Conservation (phyloP, 2,113 vertebrate species). For the Macquaria australasica region DNA sequence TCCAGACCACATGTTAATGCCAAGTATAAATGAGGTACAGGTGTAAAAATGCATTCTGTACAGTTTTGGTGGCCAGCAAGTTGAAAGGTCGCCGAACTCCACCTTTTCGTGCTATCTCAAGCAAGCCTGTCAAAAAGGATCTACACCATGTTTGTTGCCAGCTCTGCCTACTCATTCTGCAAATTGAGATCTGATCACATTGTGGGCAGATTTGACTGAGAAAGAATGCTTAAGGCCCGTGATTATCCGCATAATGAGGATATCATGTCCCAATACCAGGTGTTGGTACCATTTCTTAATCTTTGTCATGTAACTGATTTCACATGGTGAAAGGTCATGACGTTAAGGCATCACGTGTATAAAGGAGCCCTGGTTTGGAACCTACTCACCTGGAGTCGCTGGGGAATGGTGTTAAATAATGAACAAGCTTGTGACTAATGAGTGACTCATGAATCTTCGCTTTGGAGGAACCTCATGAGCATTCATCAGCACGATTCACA, state of each 20-base stretch:
- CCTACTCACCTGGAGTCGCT: conserved; percentile 26
- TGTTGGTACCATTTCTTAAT: neutral
- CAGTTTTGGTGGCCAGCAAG: neutral
- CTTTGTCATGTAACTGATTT: neutral
- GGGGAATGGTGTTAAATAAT: conserved; percentile 59
- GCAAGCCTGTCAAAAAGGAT: neutral
- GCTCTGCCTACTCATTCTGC: neutral
- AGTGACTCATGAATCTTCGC: conserved; percentile 70
- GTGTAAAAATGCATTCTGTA: neutral
- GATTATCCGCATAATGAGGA: neutral
- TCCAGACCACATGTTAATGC: neutral
- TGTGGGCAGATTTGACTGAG: neutral
- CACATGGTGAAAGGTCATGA: conserved; percentile 30
- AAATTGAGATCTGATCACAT: neutral
- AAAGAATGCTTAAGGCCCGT: neutral
- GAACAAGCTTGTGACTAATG: conserved; percentile 64
- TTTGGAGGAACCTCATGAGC: conserved; percentile 25
- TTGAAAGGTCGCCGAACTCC: neutral
- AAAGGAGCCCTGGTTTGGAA: conserved; percentile 18
- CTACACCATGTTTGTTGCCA: neutral
- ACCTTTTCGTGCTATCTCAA: neutral
- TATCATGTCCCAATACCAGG: neutral
- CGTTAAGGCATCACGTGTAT: neutral
- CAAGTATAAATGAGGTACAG: neutral
- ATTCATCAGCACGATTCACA: conserved; percentile 35